Evolutionary conservation across 2,113 vertebrate species (phyloP), one percentile per base, ranked within the genome.

Genomic region (Silurus glanis): DNA sequence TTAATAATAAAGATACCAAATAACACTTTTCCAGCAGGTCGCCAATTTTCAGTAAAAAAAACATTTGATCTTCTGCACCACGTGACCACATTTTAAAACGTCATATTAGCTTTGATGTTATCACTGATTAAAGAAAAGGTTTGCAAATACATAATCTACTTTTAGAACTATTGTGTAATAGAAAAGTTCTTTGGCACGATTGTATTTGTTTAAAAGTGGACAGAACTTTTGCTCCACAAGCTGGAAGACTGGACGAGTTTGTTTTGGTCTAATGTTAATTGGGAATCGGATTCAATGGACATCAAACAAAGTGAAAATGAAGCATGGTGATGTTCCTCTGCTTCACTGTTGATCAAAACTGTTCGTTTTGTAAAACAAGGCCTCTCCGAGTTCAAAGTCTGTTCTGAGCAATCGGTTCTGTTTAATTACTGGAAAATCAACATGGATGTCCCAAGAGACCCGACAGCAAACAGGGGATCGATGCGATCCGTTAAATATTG

Each of bases 361-460:
- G 55, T 49, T 16, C 67, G n/a, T 85, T 51, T 78, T 84, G 28
- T 47, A n/a, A 85, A 76, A 76, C 47, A 64, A 85, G 78, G 82
- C 61, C 84, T 74, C 87, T 21, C 88, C 37, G 23, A 82, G 90
- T 88, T 92, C 83, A 92, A 81, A 85, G 86, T 64, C 89, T 92
- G 88, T 85, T 87, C 83, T 56, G 89, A 92, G 19, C n/a, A n/a
- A 78, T 61, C 5, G 9, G 17, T 12, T 78, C 19, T 56, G 83
- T 81, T 85, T 93, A 90, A 89, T 92, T 90, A 91, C 62, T 72
- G 64, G 83, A 56, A 72, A 80, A 83, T 85, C 80, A 82, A 87
- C 83, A 69, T 90, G 86, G 88, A 47, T 66, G n/a, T 55, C 59
- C 45, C 45, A 66, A 21, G 19, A 85, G 49, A 53, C 12, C 3